Evolutionary conservation across 2,888 invertebrate species (phyloP), one percentile per base, ranked within the genome.

Genomic region (Cheilosia vulpina): DNA sequence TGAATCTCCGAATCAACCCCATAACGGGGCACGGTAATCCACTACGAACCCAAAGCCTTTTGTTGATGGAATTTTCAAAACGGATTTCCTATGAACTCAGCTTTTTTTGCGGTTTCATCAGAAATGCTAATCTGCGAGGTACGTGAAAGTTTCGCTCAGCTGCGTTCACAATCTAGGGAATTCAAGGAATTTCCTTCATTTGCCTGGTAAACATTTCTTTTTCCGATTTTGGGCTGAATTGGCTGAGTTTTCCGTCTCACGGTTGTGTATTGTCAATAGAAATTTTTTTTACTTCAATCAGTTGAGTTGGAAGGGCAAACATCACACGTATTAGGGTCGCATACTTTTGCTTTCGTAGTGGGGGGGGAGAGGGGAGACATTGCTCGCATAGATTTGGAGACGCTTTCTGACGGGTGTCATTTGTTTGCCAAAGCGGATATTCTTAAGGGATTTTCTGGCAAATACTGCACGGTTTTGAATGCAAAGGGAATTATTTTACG

Each of bases 121-220:
- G n/a, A 17, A 45, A 45, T 45, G n/a, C 45, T 45, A 45, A 45
- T 17, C n/a, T 43, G 43, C 43, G 15, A 43, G 43, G 43, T 43
- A 43, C 15, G 15, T 43, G 15, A 6, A 15, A n/a, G 15, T 43
- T 43, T 43, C n/a, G n/a, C 15, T 15, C 4, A 43, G 43, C n/a
- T 43, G 43, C 4, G n/a, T n/a, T n/a, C 13, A 15, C 4, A 3
- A 3, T 41, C 15, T 41, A n/a, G 13, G 43, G n/a, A 43, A 43
- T 43, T 43, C 43, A n/a, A n/a, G n/a, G 43, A 43, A 38, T 38
- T 38, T 38, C 11, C 0, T 11, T 34, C 11, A 3, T 11, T 34
- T 34, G 9, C 34, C 2, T 11, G 34, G 34, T 3, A 43, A 43
- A 43, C 4, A 43, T 13, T 15, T 15, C 6, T 43, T 6, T n/a